Percentiles rank a stretch among this genome's conserved stretches.
Conservation (phyloP, 1,140 invertebrate species). For the Nomia melanderi region DNA sequence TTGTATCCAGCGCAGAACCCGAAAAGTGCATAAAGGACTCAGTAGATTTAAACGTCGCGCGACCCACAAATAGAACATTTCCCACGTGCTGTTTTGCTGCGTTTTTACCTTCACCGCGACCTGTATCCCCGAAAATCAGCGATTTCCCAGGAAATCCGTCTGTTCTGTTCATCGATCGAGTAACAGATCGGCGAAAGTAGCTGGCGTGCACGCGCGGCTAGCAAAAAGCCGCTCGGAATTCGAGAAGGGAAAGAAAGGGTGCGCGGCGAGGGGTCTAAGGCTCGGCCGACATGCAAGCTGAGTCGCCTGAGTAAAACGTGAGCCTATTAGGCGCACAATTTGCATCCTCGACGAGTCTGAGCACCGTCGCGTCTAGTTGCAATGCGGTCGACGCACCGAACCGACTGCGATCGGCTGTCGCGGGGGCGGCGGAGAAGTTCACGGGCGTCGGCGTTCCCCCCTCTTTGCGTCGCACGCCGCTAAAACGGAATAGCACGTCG, state of each 20-base stretch:
- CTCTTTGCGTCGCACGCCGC: neutral
- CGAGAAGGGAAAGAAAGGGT: neutral
- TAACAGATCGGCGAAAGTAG: neutral
- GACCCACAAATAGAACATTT: too few species aligned
- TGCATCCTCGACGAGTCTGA: conserved; percentile 53
- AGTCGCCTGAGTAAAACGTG: conserved; percentile 39
- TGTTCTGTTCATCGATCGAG: too few species aligned
- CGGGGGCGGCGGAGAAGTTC: conserved; percentile 16
- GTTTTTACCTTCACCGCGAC: too few species aligned
- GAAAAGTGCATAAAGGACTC: too few species aligned
- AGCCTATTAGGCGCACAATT: conserved; percentile 55
- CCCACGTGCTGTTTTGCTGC: too few species aligned
- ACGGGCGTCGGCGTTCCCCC: conserved; percentile 34
- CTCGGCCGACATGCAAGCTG: conserved; percentile 37
- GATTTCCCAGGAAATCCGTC: too few species aligned
- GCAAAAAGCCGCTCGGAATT: conserved; percentile 6
- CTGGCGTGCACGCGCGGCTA: neutral
- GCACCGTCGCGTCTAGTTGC: conserved; percentile 44
- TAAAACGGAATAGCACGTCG: too few species aligned
- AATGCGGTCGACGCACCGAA: conserved; percentile 60
- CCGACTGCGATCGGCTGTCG: conserved; percentile 44
- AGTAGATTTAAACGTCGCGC: too few species aligned
- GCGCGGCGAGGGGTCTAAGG: neutral
- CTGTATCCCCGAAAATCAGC: too few species aligned
- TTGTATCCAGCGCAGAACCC: too few species aligned